Base-by-base conservation (phyloP, 2,797 vertebrate species). In the Sciurus vulgaris region DNA sequence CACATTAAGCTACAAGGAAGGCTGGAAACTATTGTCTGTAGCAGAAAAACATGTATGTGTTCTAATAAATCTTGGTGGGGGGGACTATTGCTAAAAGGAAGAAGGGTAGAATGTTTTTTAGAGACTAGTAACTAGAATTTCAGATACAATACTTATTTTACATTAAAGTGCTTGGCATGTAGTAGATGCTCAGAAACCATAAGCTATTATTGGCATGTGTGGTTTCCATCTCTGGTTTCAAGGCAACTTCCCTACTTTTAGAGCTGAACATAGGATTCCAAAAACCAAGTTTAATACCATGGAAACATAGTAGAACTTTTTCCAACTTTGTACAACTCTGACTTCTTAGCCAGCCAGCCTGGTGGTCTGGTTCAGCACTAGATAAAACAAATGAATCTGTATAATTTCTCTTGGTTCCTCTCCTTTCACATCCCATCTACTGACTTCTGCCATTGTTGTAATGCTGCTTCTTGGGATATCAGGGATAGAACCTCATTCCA, bases 271-370 rank as follows among this genome's bases (percentile, higher is more conserved):
- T 18, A 65, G 69, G 63, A 91, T 86, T 85, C 74, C 11, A 51
- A 69, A 96, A 67, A 67, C 12, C 63, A 95, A 70, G 30, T 86
- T 77, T 65, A 92, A 73, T 92, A 74, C 69, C 35, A 59, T 41
- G 38, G 59, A 72, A 63, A 74, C 22, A 44, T 69, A 88, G 33
- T 56, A 83, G 63, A 94, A 74, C n/a, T 67, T 87, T 3, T 78
- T 90, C 84, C 73, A 82, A 41, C 26, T 74, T 59, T 56, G 26
- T 41, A 33, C 22, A 70, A 38, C 28, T 82, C 84, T 65, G 35
- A 65, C 38, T 82, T 73, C 26, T 35, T 78, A 88, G 63, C n/a
- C 49, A 77, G 41, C 63, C 26, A 82, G 35, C n/a, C 30, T 30
- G 28, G 17, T 47, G 35, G 47, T 86, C 82, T 81, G 49, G 33